Conservation (phyloP, 2,797 vertebrate genomes). For the Salarias fasciatus region DNA sequence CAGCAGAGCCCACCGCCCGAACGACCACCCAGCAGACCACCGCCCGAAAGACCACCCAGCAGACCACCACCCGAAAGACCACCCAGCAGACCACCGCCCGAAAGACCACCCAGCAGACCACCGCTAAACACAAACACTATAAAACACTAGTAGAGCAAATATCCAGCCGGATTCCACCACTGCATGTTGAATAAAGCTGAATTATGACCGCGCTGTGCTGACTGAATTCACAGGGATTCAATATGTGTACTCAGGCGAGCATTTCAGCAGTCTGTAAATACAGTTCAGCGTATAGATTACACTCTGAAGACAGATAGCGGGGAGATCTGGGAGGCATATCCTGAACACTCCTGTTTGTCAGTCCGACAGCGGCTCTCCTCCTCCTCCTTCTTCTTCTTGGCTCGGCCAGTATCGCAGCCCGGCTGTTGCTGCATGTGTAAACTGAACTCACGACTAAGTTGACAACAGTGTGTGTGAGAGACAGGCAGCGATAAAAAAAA, state of each 20-base stretch:
- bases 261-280: neutral
- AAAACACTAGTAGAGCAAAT: no score
- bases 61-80: no score
- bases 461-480: slow-evolving; percentile 4
- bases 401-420: slow-evolving; percentile 25
- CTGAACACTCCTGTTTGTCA: neutral
- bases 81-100: no score
- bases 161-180: no score
- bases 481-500: slow-evolving; percentile 31
- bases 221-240: no score
- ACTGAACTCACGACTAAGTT: slow-evolving; percentile 20
- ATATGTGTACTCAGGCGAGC: neutral
- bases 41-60: no score
- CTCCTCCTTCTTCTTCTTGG: rapidly evolving
- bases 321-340: slow-evolving; percentile 17
- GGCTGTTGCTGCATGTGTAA: slow-evolving; percentile 40
- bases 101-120: no score
- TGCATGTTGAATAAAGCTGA: no score
- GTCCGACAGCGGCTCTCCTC: slow-evolving; percentile 8
- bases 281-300: neutral
- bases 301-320: neutral
- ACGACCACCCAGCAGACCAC: no score
- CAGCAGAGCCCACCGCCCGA: no score
- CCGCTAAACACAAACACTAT: no score
- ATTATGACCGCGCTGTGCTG: no score